Conservation (phyloP, 1,140 invertebrate genomes). For the Drosophila ficusphila region DNA sequence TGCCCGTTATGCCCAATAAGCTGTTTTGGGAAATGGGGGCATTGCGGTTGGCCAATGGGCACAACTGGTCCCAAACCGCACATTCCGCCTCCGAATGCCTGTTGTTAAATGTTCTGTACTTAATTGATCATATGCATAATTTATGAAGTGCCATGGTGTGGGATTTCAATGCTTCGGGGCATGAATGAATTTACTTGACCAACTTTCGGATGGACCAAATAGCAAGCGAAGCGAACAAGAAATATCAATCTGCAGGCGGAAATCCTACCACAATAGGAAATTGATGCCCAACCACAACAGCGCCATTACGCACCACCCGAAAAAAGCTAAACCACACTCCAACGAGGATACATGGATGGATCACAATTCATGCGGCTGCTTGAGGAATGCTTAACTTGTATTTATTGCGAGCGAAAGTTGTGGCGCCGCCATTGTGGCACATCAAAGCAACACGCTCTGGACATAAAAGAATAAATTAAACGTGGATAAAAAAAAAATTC, state of each 20-base stretch:
- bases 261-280: constrained; percentile 34
- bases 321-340: not conserved
- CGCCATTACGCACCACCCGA: not conserved
- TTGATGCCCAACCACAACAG: constrained; percentile 4
- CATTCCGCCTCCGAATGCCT: not conserved
- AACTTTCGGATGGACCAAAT: not conserved
- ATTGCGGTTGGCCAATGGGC: not conserved
- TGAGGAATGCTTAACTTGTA: constrained; percentile 17
- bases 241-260: constrained; percentile 35
- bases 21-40: not conserved
- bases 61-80: constrained; percentile 4
- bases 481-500: constrained; percentile 17
- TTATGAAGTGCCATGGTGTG: not conserved
- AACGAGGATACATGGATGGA: not conserved
- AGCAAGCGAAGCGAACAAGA: constrained; percentile 13
- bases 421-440: constrained; percentile 27
- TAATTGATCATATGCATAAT: constrained; percentile 43
- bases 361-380: constrained; percentile 19
- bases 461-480: constrained; percentile 44
- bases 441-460: constrained; percentile 37
- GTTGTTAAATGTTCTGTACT: constrained; percentile 41
- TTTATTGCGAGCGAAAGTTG: constrained; percentile 5
- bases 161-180: not conserved
- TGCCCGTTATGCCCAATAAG: not conserved
- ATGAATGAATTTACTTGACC: constrained; percentile 5